A percentile compares a stretch with the other conserved stretches of the same genome.
Conservation (phyloP, 2,797 vertebrate species). For the Carduelis carduelis region DNA sequence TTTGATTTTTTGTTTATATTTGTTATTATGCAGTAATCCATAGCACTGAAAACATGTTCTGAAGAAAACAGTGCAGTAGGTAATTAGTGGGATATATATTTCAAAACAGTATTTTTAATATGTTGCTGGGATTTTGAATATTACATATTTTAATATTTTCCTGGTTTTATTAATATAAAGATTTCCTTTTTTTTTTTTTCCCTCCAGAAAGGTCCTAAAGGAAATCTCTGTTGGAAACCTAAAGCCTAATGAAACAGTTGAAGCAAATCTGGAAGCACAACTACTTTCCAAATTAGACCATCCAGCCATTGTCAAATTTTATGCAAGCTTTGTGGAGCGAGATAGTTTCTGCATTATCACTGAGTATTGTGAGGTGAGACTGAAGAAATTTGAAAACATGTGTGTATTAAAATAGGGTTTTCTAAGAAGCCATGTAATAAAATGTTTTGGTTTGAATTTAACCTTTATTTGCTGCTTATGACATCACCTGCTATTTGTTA, state of each 20-base stretch:
- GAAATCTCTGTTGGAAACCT: conserved; percentile 81
- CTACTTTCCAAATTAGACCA: conserved; percentile 84
- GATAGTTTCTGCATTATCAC: conserved; percentile 87
- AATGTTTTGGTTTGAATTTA: background rate
- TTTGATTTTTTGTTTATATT: conserved; percentile 12
- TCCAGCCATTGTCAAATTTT: conserved; percentile 84
- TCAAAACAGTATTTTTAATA: background rate
- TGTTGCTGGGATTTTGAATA: background rate
- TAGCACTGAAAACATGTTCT: background rate
- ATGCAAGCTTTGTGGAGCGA: conserved; percentile 83
- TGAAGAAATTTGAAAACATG: background rate
- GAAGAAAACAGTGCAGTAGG: background rate
- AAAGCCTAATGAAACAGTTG: conserved; percentile 83
- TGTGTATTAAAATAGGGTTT: background rate
- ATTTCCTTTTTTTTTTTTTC: background rate
- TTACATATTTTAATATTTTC: background rate
- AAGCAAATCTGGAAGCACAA: conserved; percentile 83
- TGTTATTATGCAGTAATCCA: background rate
- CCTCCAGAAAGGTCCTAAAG: conserved; percentile 83
- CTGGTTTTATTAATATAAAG: background rate
- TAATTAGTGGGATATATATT: conserved; percentile 2
- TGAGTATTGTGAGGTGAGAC: conserved; percentile 86
- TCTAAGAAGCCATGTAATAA: background rate
- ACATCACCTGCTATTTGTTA: background rate
- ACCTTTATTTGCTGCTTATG: background rate